Evolutionary conservation across 2,888 invertebrate genomes (phyloP), one percentile per base, ranked within the genome.

Genomic region (Latheticus oryzae): DNA sequence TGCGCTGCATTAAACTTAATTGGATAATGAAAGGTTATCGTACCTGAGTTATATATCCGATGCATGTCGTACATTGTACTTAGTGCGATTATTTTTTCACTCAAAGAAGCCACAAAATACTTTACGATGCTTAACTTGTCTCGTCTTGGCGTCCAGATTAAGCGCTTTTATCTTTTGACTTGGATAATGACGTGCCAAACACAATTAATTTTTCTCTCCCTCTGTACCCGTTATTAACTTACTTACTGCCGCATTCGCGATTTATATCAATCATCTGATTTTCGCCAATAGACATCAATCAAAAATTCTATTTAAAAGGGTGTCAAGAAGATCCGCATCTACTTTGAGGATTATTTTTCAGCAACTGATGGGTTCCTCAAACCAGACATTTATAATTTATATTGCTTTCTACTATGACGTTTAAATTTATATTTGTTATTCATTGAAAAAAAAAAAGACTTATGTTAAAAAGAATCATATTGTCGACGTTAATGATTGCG

Each of bases 211-310:
- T 45, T 45, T 32, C 32, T 11, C 19, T 15, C 9, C 32, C 12
- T n/a, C n/a, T 30, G 26, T 7, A 16, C 17, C 38, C 42, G 42
- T 42, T 42, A 42, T 45, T 45, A 45, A 45, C 21, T 45, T 17
- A 45, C 42, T 42, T 42, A 28, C 40, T 40, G 16, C 30, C 7
- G 17, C 28, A 12, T 17, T 9, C 28, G 13, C 32, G 32, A 45
- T 45, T 42, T 32, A 45, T 45, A 32, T 43, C 43, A 28, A 30
- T 28, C 43, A 43, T 43, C 15, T 8, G 28, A 28, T 45, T 45
- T 45, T 45, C 45, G n/a, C 32, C 45, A 11, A 45, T 42, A 42
- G 15, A 24, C 42, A 42, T 45, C 45, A 45, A 45, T 45, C 45
- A 32, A 19, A 21, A 45, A 16, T 16, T 16, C 45, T 11, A 15